Base-by-base conservation (phyloP, 2,797 vertebrate genomes). In the Austrolebias charrua region DNA sequence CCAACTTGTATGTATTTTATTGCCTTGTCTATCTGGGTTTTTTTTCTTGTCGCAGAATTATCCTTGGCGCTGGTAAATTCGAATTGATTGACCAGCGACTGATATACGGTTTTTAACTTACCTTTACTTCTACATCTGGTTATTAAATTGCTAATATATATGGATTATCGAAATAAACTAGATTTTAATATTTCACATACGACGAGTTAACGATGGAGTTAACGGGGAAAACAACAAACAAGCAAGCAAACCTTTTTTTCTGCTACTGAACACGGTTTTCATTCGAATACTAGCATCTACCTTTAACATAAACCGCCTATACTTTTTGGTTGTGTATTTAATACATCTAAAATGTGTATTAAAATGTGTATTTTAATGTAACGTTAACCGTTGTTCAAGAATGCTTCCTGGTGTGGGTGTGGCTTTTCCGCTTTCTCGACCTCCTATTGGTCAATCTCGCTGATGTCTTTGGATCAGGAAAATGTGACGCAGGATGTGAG, bases 401-500 rank as follows among this genome's bases (percentile, higher is more conserved):
- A 72, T 47, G 53, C 83, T 91, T 91, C 87, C 85, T 87, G 84
- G 78, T 79, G 83, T 87, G 86, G 88, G 89, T 79, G 89, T 85
- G 87, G 80, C 54, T 1, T 19, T 11, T 16, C 1, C 42, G 53
- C 45, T 20, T 68, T 50, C 51, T 60, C 42, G 53, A 46, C 14
- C 43, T 78, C 61, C 18, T 6, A 90, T 91, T 92, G 90, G 91
- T 49, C 52, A 14, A 16, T 42, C 9, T 16, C 10, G 29, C 58
- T 74, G 73, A 82, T 16, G 71, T 51, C 11, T 48, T 0, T 0
- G 1, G 48, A 58, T 35, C 60, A 75, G 83, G 86, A 90, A 90
- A 89, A 87, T 85, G 88, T 92, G 92, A 93, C 92, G 91, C 92
- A 93, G 86, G 83, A 89, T 74, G 79, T 42, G 80, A 55, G 86